A percentile compares a stretch with the other conserved stretches of the same genome.
phyloP scores from a whole-genome alignment of 2,113 vertebrate species.

The Lagopus muta region DNA sequence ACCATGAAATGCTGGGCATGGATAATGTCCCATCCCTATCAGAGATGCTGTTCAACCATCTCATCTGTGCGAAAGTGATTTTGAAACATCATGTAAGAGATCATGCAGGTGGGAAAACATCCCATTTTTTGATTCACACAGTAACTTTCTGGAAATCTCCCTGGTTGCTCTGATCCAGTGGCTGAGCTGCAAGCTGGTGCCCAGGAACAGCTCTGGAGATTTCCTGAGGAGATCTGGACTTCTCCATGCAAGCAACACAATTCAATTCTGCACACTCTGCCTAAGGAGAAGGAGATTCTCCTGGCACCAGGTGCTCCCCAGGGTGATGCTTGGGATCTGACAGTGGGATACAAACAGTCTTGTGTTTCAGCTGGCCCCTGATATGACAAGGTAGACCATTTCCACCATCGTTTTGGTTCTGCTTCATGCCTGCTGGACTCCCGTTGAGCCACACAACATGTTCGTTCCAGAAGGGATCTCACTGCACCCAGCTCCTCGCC shows the following conservation, averaged over 20 bases:
- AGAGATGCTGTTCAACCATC: not conserved
- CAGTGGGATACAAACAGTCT: not conserved
- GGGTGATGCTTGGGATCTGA: not conserved
- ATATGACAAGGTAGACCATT: not conserved
- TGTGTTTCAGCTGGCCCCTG: not conserved
- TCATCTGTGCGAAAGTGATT: not conserved
- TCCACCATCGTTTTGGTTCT: not conserved
- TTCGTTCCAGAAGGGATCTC: not conserved
- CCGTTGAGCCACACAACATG: not conserved
- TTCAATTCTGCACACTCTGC: not conserved
- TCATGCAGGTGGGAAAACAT: not conserved
- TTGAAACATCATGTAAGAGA: not conserved
- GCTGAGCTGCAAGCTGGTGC: not conserved
- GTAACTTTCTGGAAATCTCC: not conserved
- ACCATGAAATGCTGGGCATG: not conserved
- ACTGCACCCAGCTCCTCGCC: not conserved
- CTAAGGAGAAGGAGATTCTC: not conserved
- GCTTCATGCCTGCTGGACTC: fast-evolving
- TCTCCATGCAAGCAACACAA: not conserved
- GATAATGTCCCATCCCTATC: not conserved
- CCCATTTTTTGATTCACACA: not conserved
- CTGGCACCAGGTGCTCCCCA: not conserved
- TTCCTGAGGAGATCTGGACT: too few relatives aligned
- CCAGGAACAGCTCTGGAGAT: not conserved
- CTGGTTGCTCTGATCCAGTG: not conserved